Conservation (phyloP, 2,797 vertebrate species). For the Urocyon cinereoargenteus region DNA sequence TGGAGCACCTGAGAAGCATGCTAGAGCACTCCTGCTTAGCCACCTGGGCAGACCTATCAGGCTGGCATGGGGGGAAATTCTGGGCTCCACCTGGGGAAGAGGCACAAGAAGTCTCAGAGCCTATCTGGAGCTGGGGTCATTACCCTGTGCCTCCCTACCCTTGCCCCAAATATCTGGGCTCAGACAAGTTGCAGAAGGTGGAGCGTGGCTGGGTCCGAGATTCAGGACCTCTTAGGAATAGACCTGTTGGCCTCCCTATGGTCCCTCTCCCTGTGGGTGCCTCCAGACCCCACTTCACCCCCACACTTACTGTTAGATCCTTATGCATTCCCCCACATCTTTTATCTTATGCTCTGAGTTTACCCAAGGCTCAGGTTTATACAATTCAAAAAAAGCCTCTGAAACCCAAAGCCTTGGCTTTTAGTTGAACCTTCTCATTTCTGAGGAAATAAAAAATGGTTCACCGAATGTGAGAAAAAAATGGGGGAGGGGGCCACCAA, state of each 20-base stretch:
- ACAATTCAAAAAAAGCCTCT: constrained; percentile 19
- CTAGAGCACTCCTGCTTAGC: neutral
- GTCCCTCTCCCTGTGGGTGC: accelerated
- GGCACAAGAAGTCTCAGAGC: neutral
- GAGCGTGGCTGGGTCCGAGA: neutral
- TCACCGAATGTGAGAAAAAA: constrained; percentile 50
- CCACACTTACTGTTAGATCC: neutral
- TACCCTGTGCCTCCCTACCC: neutral
- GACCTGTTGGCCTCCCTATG: neutral
- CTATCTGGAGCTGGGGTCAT: neutral
- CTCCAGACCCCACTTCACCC: accelerated
- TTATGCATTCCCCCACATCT: neutral
- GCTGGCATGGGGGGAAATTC: neutral
- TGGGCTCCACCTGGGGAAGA: neutral
- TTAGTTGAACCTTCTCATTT: constrained; percentile 1
- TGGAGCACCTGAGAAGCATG: neutral
- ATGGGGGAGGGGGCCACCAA: neutral
- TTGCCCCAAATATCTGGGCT: no score
- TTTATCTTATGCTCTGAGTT: neutral
- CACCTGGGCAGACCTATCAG: no score
- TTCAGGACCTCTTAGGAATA: neutral
- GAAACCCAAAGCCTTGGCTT: constrained; percentile 42
- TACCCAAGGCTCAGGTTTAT: neutral
- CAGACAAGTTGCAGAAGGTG: neutral
- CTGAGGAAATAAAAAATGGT: neutral